Base-by-base conservation (phyloP, 2,888 invertebrate species). In the Neria commutata region DNA sequence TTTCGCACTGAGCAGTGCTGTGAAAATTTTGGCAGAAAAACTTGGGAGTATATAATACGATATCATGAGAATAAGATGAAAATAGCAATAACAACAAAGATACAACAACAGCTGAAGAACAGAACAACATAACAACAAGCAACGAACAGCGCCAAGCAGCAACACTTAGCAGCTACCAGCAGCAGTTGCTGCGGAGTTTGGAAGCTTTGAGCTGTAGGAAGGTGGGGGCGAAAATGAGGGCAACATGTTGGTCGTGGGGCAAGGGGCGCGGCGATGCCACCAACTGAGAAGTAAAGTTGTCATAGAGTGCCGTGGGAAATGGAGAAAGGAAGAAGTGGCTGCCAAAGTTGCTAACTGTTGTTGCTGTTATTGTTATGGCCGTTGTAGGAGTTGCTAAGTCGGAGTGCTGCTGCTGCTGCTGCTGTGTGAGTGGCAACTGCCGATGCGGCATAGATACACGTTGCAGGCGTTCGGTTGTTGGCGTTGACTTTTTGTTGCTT, bases 11-110 rank as follows among this genome's bases (percentile, higher is more conserved):
- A 42, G 21, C 17, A 42, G 14, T 42, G 17, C 42, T 42, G 21
- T 42, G 42, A 42, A 42, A 42, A 42, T 42, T n/a, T 42, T 42
- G 42, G 21, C 42, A 42, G 17, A 42, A 42, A 42, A 19, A 21
- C 42, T 21, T 42, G 42, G 42, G 19, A 42, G 21, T 19, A n/a
- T n/a, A n/a, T n/a, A n/a, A n/a, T n/a, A n/a, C n/a, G 21, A 21
- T 42, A 42, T 21, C n/a, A 4, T 4, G n/a, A 14, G 37, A 37
- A 37, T 4, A 37, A 37, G n/a, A 37, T 14, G 19, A 42, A 42
- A 42, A 42, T 14, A 42, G 21, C 19, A 17, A 6, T 19, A 6
- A 17, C 5, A 6, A 21, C 42, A 19, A 21, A n/a, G n/a, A n/a
- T n/a, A 21, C 17, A 14, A 21, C 42, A 21, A 19, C 19, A 42